These are phyloP conservation scores for Podotricha telesiphe DNA, from an alignment of 2,888 invertebrate genomes.

Conservation along the genomic window DNA sequence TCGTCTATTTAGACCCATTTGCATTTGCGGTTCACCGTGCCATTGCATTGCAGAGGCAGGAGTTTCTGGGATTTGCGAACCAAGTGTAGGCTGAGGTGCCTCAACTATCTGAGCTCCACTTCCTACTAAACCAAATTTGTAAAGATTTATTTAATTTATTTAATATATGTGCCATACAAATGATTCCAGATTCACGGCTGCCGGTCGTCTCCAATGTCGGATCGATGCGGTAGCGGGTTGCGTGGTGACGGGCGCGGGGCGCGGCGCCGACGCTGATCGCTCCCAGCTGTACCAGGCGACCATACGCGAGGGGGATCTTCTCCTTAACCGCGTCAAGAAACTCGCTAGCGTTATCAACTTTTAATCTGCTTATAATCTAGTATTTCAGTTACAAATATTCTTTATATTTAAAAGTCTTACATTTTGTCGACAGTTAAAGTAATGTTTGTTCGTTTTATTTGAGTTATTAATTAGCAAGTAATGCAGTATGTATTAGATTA, in stretches of 20 bases:
- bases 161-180: too few species aligned
- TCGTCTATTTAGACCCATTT: too few species aligned
- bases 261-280: conserved; percentile 81
- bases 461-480: conserved; percentile 2
- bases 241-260: conserved; percentile 91
- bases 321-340: conserved; percentile 99
- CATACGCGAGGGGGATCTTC: conserved; percentile 98
- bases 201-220: conserved; percentile 98
- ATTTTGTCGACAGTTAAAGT: not conserved
- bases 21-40: too few species aligned
- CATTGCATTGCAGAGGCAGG: too few species aligned
- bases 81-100: too few species aligned
- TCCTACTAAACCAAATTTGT: too few species aligned
- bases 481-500: conserved; percentile 19
- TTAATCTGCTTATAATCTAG: conserved; percentile 68
- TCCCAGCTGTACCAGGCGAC: conserved; percentile 95
- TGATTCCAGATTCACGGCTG: conserved; percentile 95
- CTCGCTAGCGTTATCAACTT: conserved; percentile 99
- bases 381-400: conserved; percentile 23
- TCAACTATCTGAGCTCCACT: too few species aligned
- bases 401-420: too few species aligned
- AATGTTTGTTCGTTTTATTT: conserved; percentile 1
- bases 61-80: too few species aligned
- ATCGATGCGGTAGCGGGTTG: conserved; percentile 98
- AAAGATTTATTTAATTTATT: too few species aligned